phyloP scores from a whole-genome alignment of 64 coral and sea anemone species.

The Stylophora pistillata region DNA sequence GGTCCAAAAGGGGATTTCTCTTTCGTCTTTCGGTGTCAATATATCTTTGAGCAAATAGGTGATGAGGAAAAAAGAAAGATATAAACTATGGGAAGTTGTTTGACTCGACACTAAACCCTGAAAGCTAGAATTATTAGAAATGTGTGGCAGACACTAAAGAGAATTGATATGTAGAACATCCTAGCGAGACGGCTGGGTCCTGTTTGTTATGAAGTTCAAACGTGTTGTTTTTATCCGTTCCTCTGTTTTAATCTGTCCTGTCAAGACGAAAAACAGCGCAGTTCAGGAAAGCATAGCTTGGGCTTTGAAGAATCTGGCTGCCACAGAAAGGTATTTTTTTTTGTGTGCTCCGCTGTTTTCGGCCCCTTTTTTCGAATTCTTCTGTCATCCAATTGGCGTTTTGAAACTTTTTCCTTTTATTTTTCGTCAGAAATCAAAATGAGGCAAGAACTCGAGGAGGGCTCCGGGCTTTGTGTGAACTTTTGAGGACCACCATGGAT shows the following conservation, averaged over 20 bases:
- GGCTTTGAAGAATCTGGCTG: slow-evolving; percentile 83
- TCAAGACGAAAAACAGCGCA: slow-evolving; percentile 43
- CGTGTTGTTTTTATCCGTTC: too few relatives aligned
- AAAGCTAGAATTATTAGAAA: too few relatives aligned
- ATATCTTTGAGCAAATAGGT: too few relatives aligned
- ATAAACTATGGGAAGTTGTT: too few relatives aligned
- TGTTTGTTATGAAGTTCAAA: neutral
- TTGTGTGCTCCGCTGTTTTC: neutral
- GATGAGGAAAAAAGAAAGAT: too few relatives aligned
- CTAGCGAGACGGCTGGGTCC: too few relatives aligned
- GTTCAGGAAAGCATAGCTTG: slow-evolving; percentile 78
- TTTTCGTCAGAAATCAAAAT: slow-evolving; percentile 71
- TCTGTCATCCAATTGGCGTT: neutral
- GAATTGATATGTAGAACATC: too few relatives aligned
- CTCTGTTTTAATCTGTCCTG: neutral
- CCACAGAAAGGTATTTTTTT: slow-evolving; percentile 75
- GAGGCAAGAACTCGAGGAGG: slow-evolving; percentile 68
- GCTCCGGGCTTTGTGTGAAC: slow-evolving; percentile 69
- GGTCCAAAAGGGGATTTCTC: too few relatives aligned
- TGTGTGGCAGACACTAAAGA: too few relatives aligned
- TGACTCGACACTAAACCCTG: too few relatives aligned
- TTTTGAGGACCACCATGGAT: slow-evolving; percentile 49
- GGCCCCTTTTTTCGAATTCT: neutral
- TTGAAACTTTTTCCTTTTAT: neutral
- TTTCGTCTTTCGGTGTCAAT: too few relatives aligned